Percentiles rank a stretch among this genome's conserved stretches.
Evolutionary conservation across 2,113 vertebrate species (phyloP).

Genomic region (Eretmochelys imbricata): DNA sequence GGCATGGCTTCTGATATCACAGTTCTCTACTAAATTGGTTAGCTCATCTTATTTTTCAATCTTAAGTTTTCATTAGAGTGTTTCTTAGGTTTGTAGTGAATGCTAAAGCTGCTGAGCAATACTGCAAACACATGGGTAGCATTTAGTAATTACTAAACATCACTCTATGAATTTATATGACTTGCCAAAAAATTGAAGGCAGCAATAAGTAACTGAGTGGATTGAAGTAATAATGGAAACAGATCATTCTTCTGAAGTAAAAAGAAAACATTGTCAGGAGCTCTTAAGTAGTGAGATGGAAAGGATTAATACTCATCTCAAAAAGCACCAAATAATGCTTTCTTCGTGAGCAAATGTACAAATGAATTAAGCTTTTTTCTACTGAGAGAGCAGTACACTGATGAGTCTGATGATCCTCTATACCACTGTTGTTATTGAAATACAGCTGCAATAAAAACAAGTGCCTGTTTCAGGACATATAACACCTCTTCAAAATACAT

Average conservation of each 20-base stretch:
- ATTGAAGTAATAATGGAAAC: background rate
- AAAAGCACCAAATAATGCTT: background rate
- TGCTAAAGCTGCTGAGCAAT: slow-evolving; percentile 2
- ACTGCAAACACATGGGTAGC: slow-evolving; percentile 28
- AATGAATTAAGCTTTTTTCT: background rate
- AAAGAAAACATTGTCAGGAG: background rate
- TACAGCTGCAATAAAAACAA: background rate
- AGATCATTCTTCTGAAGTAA: background rate
- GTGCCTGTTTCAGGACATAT: background rate
- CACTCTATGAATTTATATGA: background rate
- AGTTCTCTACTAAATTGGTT: slow-evolving; percentile 37
- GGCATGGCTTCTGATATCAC: background rate
- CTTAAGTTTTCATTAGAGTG: slow-evolving; percentile 52
- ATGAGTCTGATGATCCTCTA: background rate
- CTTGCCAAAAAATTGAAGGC: background rate
- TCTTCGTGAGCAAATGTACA: background rate
- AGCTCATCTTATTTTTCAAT: slow-evolving; percentile 47
- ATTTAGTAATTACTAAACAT: background rate
- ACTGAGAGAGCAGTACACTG: background rate
- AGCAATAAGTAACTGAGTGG: background rate
- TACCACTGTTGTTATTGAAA: slow-evolving; percentile 21
- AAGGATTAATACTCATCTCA: background rate
- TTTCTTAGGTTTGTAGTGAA: slow-evolving; percentile 39
- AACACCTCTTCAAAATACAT: background rate
- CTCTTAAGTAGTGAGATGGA: background rate